Evolutionary conservation across 2,113 vertebrate species (phyloP).

Genomic region (Pelecanus crispus): DNA sequence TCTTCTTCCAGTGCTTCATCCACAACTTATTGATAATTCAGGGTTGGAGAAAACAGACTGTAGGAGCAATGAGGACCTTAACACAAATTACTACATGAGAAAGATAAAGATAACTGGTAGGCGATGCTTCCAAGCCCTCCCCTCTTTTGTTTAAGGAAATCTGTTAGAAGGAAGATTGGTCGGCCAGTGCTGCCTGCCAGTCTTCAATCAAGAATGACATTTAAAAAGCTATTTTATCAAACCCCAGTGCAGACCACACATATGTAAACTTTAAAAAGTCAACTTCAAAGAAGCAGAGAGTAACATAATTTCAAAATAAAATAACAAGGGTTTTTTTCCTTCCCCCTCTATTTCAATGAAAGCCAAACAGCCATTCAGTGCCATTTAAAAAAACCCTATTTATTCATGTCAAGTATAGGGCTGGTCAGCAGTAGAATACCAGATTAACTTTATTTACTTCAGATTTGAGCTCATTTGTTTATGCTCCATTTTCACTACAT

Average conservation of each 20-base stretch:
- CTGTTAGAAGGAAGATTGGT: not conserved
- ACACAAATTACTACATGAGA: not conserved
- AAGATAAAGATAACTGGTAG: not conserved
- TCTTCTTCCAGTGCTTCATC: not conserved
- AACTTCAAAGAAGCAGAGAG: not conserved
- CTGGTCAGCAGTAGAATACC: not conserved
- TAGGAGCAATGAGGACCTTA: not conserved
- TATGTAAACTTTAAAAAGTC: not conserved
- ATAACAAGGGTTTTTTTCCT: not conserved
- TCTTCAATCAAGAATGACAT: not conserved
- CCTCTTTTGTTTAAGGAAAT: not conserved
- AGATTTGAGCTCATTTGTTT: not conserved
- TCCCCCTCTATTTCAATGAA: not conserved
- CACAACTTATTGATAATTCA: not conserved
- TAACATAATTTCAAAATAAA: not conserved
- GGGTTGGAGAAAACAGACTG: not conserved
- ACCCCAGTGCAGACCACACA: not conserved
- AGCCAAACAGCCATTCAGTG: not conserved
- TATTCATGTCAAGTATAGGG: not conserved
- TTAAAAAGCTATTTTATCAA: not conserved
- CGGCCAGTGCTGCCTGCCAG: not conserved
- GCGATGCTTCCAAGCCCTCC: not conserved
- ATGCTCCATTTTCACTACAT: not conserved
- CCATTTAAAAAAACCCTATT: not conserved
- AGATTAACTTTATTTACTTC: not conserved